A percentile compares a stretch with the other conserved stretches of the same genome.
phyloP scores from a whole-genome alignment of 2,888 invertebrate genomes.

The Rhogogaster chlorosoma region DNA sequence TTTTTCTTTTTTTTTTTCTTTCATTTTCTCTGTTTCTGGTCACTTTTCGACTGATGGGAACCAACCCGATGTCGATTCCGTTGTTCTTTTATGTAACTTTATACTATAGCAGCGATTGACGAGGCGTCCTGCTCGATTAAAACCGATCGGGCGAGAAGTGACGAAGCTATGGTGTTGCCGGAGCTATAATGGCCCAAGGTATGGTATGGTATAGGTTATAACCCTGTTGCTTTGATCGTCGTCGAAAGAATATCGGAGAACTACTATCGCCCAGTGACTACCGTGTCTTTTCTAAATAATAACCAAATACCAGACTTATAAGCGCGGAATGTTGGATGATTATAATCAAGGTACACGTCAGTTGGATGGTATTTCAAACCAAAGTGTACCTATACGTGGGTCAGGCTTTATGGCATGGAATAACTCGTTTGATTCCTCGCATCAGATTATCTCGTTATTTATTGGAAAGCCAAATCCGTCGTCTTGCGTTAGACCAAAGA shows the following conservation, averaged over 20 bases:
- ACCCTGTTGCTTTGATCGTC: background rate
- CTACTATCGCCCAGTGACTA: background rate
- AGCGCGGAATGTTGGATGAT: conserved; percentile 10
- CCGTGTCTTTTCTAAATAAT: conserved; percentile 16
- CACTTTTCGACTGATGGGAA: background rate
- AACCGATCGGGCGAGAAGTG: conserved; percentile 40
- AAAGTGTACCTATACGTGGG: background rate
- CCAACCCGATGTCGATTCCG: conserved; percentile 3
- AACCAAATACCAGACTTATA: background rate
- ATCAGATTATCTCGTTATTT: conserved; percentile 76
- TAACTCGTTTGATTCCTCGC: conserved; percentile 75
- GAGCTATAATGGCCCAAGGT: background rate
- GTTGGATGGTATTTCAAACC: background rate
- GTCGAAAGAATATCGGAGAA: background rate
- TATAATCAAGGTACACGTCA: background rate
- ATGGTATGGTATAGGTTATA: background rate
- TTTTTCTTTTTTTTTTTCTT: background rate
- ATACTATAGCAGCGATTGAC: conserved; percentile 32
- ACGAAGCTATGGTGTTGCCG: conserved; percentile 17
- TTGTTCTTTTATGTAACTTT: conserved; percentile 32
- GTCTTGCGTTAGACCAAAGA: conserved; percentile 59
- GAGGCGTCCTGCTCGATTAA: conserved; percentile 25
- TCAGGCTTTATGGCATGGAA: conserved; percentile 73
- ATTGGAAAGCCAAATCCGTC: conserved; percentile 71
- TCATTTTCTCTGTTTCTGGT: background rate